These are phyloP conservation scores for Holacanthus passer DNA, from an alignment of 2,113 vertebrate species.

Conservation along the genomic window DNA sequence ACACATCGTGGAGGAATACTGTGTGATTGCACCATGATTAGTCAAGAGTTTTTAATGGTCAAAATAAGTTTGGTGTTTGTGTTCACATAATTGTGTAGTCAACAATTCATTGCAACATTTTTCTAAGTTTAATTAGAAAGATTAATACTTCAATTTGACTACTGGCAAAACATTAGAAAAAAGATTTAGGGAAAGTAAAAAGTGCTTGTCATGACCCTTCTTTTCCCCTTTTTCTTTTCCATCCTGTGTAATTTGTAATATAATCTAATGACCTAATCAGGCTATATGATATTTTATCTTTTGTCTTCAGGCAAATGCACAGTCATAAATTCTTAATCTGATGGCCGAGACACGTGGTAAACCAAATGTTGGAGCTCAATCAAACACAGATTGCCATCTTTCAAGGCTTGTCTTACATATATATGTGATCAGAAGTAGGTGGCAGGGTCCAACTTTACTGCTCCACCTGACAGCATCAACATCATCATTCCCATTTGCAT, in stretches of 20 bases:
- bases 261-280: background rate
- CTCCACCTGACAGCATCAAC: background rate
- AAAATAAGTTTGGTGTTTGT: background rate
- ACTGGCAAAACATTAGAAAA: background rate
- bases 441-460: background rate
- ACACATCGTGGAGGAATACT: background rate
- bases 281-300: background rate
- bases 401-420: background rate
- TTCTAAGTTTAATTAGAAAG: background rate
- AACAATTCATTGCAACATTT: background rate
- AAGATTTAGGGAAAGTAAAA: background rate
- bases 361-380: background rate
- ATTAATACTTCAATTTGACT: background rate
- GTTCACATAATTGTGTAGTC: background rate
- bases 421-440: background rate
- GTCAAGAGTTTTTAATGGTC: background rate
- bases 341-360: background rate
- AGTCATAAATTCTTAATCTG: background rate
- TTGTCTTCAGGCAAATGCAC: background rate
- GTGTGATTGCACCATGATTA: background rate
- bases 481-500: background rate
- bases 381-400: background rate
- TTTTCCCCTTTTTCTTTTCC: background rate
- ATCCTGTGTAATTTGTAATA: background rate
- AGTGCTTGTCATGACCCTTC: background rate